Conservation (phyloP, 2,797 vertebrate species). For the Anguilla anguilla region DNA sequence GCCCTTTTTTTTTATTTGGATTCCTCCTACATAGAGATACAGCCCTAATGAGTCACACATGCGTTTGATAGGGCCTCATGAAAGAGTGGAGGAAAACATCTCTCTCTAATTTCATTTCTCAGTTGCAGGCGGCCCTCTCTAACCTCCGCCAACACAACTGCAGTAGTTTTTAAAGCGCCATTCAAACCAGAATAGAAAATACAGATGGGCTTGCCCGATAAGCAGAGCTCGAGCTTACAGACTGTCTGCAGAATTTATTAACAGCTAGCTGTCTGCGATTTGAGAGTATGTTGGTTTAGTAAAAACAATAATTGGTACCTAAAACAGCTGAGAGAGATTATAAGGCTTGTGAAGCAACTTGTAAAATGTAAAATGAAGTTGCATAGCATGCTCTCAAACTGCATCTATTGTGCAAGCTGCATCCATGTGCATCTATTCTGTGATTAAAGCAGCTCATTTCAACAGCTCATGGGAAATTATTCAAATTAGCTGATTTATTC, state of each 20-base stretch:
- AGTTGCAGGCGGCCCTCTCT: background rate
- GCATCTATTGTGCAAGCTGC: background rate
- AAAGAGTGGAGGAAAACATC: conserved; percentile 6
- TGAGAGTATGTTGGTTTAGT: background rate
- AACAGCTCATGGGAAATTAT: no score
- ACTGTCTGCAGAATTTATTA: background rate
- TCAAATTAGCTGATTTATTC: background rate
- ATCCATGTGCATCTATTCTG: background rate
- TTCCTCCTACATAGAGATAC: background rate
- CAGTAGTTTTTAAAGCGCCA: background rate
- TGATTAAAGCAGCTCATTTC: background rate
- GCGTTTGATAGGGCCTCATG: background rate
- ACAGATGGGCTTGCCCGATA: background rate
- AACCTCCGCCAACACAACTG: background rate
- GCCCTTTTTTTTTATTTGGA: background rate
- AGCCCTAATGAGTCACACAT: background rate
- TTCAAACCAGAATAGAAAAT: background rate
- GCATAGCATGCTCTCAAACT: background rate
- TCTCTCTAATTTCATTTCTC: conserved; percentile 5
- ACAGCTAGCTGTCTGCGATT: background rate
- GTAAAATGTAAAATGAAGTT: background rate
- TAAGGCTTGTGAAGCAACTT: background rate
- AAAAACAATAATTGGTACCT: background rate
- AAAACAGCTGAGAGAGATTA: background rate
- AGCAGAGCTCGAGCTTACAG: background rate